phyloP scores from a whole-genome alignment of 2,797 vertebrate species.

The Vespertilio murinus region DNA sequence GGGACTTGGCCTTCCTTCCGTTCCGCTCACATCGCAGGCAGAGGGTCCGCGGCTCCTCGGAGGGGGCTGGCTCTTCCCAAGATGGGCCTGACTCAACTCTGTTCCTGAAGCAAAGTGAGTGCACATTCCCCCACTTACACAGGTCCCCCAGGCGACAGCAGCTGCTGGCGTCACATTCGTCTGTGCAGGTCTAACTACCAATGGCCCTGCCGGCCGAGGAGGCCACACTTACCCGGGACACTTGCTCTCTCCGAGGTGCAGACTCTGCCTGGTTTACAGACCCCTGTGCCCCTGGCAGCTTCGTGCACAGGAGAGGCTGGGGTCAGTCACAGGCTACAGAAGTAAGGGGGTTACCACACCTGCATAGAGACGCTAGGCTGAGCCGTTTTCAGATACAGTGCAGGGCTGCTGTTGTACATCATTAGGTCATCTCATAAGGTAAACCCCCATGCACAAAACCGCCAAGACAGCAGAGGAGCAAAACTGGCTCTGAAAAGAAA shows the following conservation, averaged over 20 bases:
- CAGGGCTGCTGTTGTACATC: background rate
- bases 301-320: background rate
- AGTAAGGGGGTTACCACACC: background rate
- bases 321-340: background rate
- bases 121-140: background rate
- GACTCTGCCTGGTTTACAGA: background rate
- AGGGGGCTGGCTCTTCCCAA: background rate
- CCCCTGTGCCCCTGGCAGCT: background rate
- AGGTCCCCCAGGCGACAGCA: background rate
- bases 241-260: background rate
- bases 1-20: constrained; percentile 48
- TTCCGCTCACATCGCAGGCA: background rate
- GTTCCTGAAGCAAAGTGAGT: background rate
- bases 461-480: background rate
- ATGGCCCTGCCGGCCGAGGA: background rate
- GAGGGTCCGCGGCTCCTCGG: background rate
- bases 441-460: background rate
- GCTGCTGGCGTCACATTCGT: background rate
- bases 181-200: background rate
- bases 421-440: no score
- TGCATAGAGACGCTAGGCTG: background rate
- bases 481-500: background rate
- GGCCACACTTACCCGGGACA: background rate
- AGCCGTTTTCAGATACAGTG: background rate
- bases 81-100: background rate